A percentile compares a stretch with the other conserved stretches of the same genome.
Evolutionary conservation across 2,113 vertebrate species (phyloP).

Genomic region (Dicentrarchus labrax): DNA sequence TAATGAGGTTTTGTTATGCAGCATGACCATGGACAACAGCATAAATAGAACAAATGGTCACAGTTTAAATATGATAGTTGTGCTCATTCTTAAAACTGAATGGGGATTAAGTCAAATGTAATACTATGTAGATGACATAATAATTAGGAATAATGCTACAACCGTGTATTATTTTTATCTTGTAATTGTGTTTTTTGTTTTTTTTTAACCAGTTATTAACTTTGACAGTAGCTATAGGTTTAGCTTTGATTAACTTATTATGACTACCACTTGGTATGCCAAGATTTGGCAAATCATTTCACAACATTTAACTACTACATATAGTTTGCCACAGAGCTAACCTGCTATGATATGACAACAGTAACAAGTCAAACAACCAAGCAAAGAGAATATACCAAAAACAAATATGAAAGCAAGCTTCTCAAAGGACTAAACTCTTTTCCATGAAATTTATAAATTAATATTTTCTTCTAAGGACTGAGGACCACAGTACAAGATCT

Average conservation of each 20-base stretch:
- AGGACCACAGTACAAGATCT: slow-evolving; percentile 13
- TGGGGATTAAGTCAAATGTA: slow-evolving; percentile 4
- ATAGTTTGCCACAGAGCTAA: background rate
- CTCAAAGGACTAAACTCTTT: background rate
- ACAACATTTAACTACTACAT: background rate
- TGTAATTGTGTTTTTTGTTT: slow-evolving; percentile 2
- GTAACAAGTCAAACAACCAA: background rate
- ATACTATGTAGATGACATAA: background rate
- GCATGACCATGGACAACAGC: slow-evolving; percentile 41
- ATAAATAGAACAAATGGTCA: slow-evolving; percentile 40
- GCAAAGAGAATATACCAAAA: background rate
- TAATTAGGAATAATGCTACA: background rate
- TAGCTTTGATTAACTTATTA: slow-evolving; percentile 5
- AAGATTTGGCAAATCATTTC: background rate
- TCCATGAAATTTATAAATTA: background rate
- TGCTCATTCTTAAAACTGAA: slow-evolving; percentile 24
- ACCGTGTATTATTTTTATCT: background rate
- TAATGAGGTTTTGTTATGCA: slow-evolving; percentile 57
- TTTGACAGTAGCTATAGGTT: background rate
- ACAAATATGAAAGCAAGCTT: background rate
- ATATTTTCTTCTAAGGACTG: slow-evolving; percentile 16
- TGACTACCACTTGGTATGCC: background rate
- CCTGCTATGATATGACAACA: background rate
- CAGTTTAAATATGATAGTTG: slow-evolving; percentile 53
- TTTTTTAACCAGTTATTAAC: background rate